These are phyloP conservation scores for Batillaria attramentaria DNA, from an alignment of 1,140 invertebrate genomes.

Conservation along the genomic window DNA sequence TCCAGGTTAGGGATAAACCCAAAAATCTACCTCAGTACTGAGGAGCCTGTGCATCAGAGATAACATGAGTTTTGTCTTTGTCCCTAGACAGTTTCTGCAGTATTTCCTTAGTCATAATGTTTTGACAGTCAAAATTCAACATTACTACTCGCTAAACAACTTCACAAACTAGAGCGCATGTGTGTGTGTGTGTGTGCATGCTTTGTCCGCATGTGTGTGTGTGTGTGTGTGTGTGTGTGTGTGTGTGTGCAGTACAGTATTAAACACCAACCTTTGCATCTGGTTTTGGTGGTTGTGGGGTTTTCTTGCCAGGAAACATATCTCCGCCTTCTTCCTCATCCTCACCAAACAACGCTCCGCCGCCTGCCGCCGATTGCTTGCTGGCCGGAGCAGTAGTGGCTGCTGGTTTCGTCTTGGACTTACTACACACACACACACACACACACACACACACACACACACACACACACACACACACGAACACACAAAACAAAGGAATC, in stretches of 20 bases:
- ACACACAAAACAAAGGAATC: no score
- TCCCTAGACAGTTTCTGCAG: no score
- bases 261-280: neutral
- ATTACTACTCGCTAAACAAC: neutral
- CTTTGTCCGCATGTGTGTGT: no score
- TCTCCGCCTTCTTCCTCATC: neutral
- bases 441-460: neutral
- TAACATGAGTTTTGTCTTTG: no score
- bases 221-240: no score
- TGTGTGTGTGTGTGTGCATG: no score
- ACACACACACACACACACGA: neutral
- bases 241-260: no score
- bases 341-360: neutral
- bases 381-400: neutral
- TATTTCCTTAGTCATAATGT: neutral
- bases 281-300: neutral
- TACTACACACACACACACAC: conserved; percentile 7
- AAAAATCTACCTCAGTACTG: neutral
- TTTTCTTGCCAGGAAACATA: conserved; percentile 4
- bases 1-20: neutral
- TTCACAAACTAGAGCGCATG: neutral
- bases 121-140: neutral
- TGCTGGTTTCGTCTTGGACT: conserved; percentile 9
- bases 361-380: neutral
- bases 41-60: neutral